A percentile compares a stretch with the other conserved stretches of the same genome.
phyloP scores from a whole-genome alignment of 2,888 invertebrate genomes.

The Onchidella celtica region DNA sequence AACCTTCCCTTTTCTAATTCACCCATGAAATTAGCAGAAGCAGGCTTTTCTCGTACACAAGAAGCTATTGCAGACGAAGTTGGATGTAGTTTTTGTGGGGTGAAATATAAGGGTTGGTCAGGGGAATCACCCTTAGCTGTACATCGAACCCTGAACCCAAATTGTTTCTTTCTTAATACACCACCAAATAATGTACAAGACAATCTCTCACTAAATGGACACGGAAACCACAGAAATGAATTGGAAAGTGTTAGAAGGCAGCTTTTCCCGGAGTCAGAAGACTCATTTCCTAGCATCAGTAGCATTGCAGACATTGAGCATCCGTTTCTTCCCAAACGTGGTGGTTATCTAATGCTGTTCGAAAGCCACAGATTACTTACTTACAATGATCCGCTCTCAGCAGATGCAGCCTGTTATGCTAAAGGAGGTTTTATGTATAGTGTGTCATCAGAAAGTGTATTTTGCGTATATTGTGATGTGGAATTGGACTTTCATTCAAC shows the following conservation, averaged over 20 bases:
- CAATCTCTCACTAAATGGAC: neutral
- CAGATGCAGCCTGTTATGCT: conserved; percentile 41
- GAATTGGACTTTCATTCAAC: conserved; percentile 29
- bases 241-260: conserved; percentile 23
- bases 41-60: conserved; percentile 47
- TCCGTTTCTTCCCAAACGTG: conserved; percentile 45
- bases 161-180: conserved; percentile 42
- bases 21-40: conserved; percentile 48
- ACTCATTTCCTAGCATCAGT: conserved; percentile 9
- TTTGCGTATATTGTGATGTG: conserved; percentile 50
- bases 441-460: conserved; percentile 17
- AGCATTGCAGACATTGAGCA: conserved; percentile 30
- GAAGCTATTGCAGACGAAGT: conserved; percentile 36
- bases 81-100: conserved; percentile 45
- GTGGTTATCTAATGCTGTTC: conserved; percentile 46
- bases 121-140: conserved; percentile 49
- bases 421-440: conserved; percentile 49
- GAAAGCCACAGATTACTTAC: conserved; percentile 48
- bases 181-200: conserved; percentile 5
- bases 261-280: conserved; percentile 17
- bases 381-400: conserved; percentile 19
- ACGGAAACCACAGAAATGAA: conserved; percentile 3
- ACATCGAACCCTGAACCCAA: conserved; percentile 45
- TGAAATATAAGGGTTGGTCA: conserved; percentile 45
- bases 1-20: conserved; percentile 30